Evolutionary conservation across 2,888 invertebrate species (phyloP).

Genomic region (Hirtodrosophila cameraria): DNA sequence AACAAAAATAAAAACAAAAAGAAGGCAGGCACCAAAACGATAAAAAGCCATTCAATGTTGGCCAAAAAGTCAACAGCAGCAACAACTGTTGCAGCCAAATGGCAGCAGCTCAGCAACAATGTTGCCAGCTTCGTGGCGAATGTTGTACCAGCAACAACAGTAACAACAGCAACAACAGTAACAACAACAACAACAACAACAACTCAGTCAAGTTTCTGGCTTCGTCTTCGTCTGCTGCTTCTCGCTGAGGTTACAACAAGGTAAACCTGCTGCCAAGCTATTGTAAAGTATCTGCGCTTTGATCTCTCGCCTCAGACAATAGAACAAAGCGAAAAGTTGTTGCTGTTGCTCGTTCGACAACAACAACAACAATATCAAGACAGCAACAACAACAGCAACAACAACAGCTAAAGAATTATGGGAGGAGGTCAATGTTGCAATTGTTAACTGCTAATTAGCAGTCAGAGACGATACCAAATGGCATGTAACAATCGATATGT

Average conservation of each 20-base stretch:
- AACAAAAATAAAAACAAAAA: constrained; percentile 9
- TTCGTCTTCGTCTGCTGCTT: constrained; percentile 32
- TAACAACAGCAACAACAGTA: too few species aligned
- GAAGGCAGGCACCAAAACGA: constrained; percentile 36
- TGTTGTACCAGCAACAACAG: constrained; percentile 15
- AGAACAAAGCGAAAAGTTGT: constrained; percentile 72
- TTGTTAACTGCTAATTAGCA: constrained; percentile 78
- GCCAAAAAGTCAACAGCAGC: constrained; percentile 61
- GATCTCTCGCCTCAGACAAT: constrained; percentile 73
- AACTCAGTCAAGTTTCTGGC: constrained; percentile 33
- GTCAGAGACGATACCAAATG: constrained; percentile 44
- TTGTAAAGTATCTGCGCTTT: constrained; percentile 65
- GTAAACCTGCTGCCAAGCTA: constrained; percentile 78
- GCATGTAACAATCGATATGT: constrained; percentile 65
- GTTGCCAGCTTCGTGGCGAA: constrained; percentile 41
- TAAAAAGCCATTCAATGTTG: constrained; percentile 58
- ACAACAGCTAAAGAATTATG: constrained; percentile 57
- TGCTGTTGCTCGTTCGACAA: constrained; percentile 47
- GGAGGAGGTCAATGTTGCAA: constrained; percentile 78
- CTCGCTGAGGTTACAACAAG: constrained; percentile 72
- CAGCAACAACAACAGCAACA: constrained; percentile 14
- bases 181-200: constrained; percentile 26
- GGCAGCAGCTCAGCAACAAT: constrained; percentile 55
- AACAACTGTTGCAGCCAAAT: constrained; percentile 55
- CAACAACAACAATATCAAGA: constrained; percentile 21